phyloP scores from a whole-genome alignment of 2,797 vertebrate genomes.

The Tenualosa ilisha region DNA sequence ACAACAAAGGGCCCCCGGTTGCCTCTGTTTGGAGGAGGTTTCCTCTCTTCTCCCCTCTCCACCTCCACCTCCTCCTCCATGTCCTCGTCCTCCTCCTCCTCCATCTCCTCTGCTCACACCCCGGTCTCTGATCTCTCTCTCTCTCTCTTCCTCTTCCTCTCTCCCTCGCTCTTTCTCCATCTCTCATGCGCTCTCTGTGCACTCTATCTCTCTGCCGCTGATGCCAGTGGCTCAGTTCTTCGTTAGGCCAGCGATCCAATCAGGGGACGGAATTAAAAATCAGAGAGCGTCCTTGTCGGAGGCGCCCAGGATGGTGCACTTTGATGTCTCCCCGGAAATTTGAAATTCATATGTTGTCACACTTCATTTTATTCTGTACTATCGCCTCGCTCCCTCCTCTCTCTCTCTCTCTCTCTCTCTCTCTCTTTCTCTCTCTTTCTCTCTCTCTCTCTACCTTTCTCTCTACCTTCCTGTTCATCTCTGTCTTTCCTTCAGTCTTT shows the following conservation, averaged over 20 bases:
- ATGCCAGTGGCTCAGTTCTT: slow-evolving; percentile 72
- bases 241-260: slow-evolving; percentile 80
- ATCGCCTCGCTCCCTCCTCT: neutral
- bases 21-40: slow-evolving; percentile 77
- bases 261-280: slow-evolving; percentile 83
- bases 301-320: slow-evolving; percentile 76
- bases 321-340: slow-evolving; percentile 82
- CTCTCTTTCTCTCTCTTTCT: neutral
- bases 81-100: slow-evolving; percentile 38
- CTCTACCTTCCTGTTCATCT: slow-evolving; percentile 37
- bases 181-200: slow-evolving; percentile 55
- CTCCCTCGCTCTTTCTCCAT: slow-evolving; percentile 50
- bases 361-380: slow-evolving; percentile 74
- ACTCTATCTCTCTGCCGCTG: slow-evolving; percentile 72
- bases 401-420: slow-evolving; percentile 13
- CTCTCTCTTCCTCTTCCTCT: slow-evolving; percentile 39
- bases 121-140: slow-evolving; percentile 43
- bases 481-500: slow-evolving; percentile 50
- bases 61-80: slow-evolving; percentile 55
- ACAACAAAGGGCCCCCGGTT: slow-evolving; percentile 77
- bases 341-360: slow-evolving; percentile 88
- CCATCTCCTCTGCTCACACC: slow-evolving; percentile 32
- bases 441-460: neutral
- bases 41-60: slow-evolving; percentile 52
- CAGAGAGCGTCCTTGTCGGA: slow-evolving; percentile 80